phyloP scores from a whole-genome alignment of 2,888 invertebrate species.

The Agrochola litura region DNA sequence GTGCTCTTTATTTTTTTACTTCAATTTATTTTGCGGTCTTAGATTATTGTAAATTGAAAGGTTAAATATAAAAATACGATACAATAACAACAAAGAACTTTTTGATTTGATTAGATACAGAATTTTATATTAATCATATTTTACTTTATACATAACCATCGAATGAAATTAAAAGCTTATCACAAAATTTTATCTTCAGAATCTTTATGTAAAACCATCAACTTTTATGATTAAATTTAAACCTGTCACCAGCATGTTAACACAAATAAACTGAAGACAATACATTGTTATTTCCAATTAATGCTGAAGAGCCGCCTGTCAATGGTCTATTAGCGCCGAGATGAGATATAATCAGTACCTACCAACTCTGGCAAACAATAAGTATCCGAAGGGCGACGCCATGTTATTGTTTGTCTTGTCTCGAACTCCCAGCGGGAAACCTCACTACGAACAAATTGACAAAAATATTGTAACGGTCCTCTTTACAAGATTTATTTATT shows the following conservation, averaged over 20 bases:
- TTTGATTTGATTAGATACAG: neutral
- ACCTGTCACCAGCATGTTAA: conserved; percentile 59
- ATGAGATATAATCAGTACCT: conserved; percentile 81
- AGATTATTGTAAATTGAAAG: conserved; percentile 13
- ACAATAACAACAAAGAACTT: neutral
- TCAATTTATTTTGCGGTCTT: conserved; percentile 26
- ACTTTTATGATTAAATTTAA: conserved; percentile 39
- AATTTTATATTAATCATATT: neutral
- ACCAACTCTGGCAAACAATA: conserved; percentile 80
- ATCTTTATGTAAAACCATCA: neutral
- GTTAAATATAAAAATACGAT: neutral
- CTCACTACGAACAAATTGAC: conserved; percentile 80
- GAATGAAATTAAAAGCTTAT: neutral
- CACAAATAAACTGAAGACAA: conserved; percentile 56
- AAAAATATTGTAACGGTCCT: conserved; percentile 76
- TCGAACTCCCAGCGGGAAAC: conserved; percentile 80
- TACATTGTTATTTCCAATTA: conserved; percentile 73
- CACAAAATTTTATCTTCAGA: neutral
- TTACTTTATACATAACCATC: neutral
- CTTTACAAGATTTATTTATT: conserved; percentile 58
- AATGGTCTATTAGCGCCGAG: conserved; percentile 83
- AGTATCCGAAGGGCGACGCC: conserved; percentile 80
- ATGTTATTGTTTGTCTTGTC: conserved; percentile 85
- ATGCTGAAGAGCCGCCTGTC: conserved; percentile 74
- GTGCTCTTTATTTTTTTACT: conserved; percentile 14